Conservation (phyloP, 2,797 vertebrate species). For the Apogon talboti region DNA sequence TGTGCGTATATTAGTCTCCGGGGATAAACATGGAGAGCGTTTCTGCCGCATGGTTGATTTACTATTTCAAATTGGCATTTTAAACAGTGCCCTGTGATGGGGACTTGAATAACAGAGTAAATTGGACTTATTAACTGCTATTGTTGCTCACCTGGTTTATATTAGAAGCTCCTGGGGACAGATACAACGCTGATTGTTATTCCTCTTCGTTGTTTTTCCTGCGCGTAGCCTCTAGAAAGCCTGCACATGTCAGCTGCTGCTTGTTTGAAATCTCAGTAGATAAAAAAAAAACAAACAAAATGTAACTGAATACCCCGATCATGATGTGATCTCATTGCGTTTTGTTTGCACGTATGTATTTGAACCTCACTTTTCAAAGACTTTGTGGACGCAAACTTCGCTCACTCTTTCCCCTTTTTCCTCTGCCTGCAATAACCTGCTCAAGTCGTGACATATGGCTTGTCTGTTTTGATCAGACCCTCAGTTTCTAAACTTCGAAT, state of each 20-base stretch:
- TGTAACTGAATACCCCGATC: background rate
- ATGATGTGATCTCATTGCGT: slow-evolving; percentile 10
- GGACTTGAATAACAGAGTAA: slow-evolving; percentile 74
- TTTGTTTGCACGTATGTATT: slow-evolving; percentile 9
- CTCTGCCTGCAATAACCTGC: slow-evolving; percentile 27
- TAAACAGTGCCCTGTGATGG: slow-evolving; percentile 65
- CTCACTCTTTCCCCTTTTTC: slow-evolving; percentile 11
- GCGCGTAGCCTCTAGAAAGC: slow-evolving; percentile 35
- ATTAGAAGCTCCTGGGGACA: slow-evolving; percentile 72
- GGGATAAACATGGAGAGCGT: slow-evolving; percentile 58
- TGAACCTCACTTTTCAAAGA: slow-evolving; percentile 15
- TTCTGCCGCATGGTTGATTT: slow-evolving; percentile 75
- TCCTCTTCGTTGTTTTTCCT: slow-evolving; percentile 54
- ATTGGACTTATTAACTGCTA: slow-evolving; percentile 77
- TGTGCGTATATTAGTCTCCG: slow-evolving; percentile 57
- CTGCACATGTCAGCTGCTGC: slow-evolving; percentile 31
- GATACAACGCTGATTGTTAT: slow-evolving; percentile 71
- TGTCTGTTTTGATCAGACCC: slow-evolving; percentile 58
- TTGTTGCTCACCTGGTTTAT: slow-evolving; percentile 77
- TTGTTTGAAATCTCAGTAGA: slow-evolving; percentile 22
- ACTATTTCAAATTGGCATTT: slow-evolving; percentile 77
- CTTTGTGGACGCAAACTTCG: slow-evolving; percentile 14
- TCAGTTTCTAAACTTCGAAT: slow-evolving; percentile 51
- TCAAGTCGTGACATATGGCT: slow-evolving; percentile 57
- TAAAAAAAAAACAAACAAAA: slow-evolving; percentile 10